A percentile compares a stretch with the other conserved stretches of the same genome.
These are phyloP conservation scores for Brachionus rubens DNA, from an alignment of 1,140 invertebrate genomes.

Conservation along the genomic window DNA sequence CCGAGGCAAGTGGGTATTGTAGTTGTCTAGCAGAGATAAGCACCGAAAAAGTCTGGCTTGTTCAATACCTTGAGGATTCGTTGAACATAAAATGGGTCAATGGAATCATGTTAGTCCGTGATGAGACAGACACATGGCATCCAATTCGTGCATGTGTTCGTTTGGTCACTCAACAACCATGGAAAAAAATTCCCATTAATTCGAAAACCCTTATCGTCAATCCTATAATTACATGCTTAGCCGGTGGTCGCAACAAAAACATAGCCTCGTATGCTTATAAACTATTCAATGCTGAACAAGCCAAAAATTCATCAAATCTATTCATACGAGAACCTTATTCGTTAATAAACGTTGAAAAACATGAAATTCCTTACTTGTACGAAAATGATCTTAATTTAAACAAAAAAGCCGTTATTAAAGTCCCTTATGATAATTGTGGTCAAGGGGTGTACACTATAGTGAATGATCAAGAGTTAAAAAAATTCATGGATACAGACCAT, in stretches of 20 bases:
- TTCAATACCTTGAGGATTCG: constrained; percentile 5
- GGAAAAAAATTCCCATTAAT: constrained; percentile 25
- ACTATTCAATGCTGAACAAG: constrained; percentile 25
- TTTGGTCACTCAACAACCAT: constrained; percentile 19
- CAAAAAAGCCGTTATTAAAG: constrained; percentile 21
- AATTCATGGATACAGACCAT: neutral
- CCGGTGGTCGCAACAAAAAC: constrained; percentile 28
- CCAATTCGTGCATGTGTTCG: neutral
- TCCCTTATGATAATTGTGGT: constrained; percentile 35
- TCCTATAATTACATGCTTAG: constrained; percentile 22
- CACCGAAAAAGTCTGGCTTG: neutral
- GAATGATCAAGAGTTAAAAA: constrained; percentile 10
- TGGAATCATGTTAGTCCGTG: neutral
- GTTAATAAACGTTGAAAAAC: neutral
- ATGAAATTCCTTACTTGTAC: neutral
- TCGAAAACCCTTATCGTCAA: constrained; percentile 22
- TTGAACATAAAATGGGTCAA: neutral
- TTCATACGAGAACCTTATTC: neutral
- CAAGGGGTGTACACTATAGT: constrained; percentile 38
- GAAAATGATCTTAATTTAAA: neutral
- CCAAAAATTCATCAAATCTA: constrained; percentile 8
- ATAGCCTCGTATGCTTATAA: constrained; percentile 21
- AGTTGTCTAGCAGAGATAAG: constrained; percentile 11
- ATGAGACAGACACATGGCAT: constrained; percentile 3
- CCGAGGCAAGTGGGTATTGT: constrained; percentile 12